Evolutionary conservation across 2,888 invertebrate species (phyloP).

Genomic region (Barypeithes pellucidus): DNA sequence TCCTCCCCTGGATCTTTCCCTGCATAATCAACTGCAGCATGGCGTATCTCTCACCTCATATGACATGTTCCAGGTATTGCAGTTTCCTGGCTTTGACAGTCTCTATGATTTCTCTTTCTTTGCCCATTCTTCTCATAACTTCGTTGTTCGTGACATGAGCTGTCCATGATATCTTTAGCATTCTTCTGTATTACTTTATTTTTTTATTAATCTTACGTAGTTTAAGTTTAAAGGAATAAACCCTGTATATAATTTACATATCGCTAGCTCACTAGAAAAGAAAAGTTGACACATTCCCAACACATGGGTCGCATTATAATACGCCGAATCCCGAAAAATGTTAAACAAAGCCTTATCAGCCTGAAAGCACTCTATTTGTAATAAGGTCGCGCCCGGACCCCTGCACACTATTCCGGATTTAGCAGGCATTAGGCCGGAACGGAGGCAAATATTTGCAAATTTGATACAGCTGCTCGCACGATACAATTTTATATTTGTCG

Average conservation of each 20-base stretch:
- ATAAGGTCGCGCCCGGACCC: slow-evolving; percentile 27
- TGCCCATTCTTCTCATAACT: no score
- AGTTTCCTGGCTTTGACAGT: no score
- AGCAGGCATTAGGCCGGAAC: slow-evolving; percentile 29
- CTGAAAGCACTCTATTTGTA: slow-evolving; percentile 36
- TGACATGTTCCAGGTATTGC: no score
- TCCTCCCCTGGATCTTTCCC: no score
- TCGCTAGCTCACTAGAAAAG: not conserved
- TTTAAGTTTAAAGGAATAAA: no score
- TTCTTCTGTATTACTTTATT: no score
- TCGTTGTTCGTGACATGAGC: no score
- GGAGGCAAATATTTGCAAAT: slow-evolving; percentile 35
- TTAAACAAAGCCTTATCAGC: slow-evolving; percentile 36
- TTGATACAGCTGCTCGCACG: slow-evolving; percentile 20
- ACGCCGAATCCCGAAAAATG: slow-evolving; percentile 25
- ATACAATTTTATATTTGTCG: slow-evolving; percentile 28
- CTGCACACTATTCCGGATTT: slow-evolving; percentile 37
- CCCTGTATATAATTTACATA: not conserved
- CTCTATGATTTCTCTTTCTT: no score
- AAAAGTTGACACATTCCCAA: slow-evolving; percentile 22
- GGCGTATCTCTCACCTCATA: no score
- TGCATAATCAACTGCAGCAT: no score
- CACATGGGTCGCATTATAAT: slow-evolving; percentile 26
- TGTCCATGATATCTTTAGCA: no score
- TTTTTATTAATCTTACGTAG: no score